Conservation (phyloP, 92 coral and sea anemone species). For the Blastomussa wellsi region DNA sequence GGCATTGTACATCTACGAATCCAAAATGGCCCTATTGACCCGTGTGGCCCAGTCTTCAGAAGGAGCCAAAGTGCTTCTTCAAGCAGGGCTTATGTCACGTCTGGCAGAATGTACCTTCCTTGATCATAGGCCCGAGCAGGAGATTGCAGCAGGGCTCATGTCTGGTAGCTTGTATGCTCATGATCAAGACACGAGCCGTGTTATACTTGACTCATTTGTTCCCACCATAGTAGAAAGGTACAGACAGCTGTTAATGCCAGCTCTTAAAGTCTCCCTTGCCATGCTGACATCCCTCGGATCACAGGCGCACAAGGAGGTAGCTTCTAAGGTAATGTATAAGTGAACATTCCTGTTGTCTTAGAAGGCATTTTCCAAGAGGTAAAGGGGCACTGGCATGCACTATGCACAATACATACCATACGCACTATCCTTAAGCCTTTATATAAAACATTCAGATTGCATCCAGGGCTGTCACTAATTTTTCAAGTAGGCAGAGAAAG, state of each 20-base stretch:
- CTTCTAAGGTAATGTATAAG: slow-evolving; percentile 70
- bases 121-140: slow-evolving; percentile 83
- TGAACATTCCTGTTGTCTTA: neutral
- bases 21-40: slow-evolving; percentile 92
- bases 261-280: slow-evolving; percentile 86
- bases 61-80: slow-evolving; percentile 88
- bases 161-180: slow-evolving; percentile 54
- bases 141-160: slow-evolving; percentile 42
- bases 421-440: too few relatives aligned
- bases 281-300: slow-evolving; percentile 87
- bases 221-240: slow-evolving; percentile 91
- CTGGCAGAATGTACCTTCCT: slow-evolving; percentile 92
- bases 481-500: too few relatives aligned
- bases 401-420: too few relatives aligned
- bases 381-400: too few relatives aligned
- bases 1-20: slow-evolving; percentile 94
- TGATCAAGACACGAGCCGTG: slow-evolving; percentile 39
- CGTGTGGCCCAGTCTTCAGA: slow-evolving; percentile 91
- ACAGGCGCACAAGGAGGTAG: slow-evolving; percentile 78
- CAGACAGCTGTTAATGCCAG: slow-evolving; percentile 87
- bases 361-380: neutral
- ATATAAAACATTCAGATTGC: too few relatives aligned
- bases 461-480: too few relatives aligned
- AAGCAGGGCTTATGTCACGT: slow-evolving; percentile 90
- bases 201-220: slow-evolving; percentile 74